These are phyloP conservation scores for Luperina nickerlii DNA, from an alignment of 2,888 invertebrate genomes.

Conservation along the genomic window DNA sequence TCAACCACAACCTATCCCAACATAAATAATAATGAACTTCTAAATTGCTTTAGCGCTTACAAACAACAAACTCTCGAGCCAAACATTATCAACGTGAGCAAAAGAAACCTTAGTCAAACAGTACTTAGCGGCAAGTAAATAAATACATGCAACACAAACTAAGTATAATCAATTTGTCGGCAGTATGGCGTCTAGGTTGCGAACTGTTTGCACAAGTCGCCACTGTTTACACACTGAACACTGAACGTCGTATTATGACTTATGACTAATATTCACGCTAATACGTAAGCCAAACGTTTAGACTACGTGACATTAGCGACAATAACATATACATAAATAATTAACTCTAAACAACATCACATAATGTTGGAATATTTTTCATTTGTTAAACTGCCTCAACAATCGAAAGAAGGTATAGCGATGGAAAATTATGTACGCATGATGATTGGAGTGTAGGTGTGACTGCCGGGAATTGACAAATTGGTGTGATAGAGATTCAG, in stretches of 20 bases:
- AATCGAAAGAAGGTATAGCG: constrained; percentile 4
- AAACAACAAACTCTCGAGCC: constrained; percentile 39
- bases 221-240: constrained; percentile 59
- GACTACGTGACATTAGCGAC: constrained; percentile 44
- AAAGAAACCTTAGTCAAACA: constrained; percentile 56
- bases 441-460: constrained; percentile 22
- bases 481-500: constrained; percentile 17
- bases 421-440: constrained; percentile 2
- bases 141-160: constrained; percentile 58
- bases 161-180: constrained; percentile 59
- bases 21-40: constrained; percentile 47
- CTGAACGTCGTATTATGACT: constrained; percentile 51
- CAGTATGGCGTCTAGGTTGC: constrained; percentile 45
- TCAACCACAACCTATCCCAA: constrained; percentile 46
- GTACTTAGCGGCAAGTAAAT: constrained; percentile 55
- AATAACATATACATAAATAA: constrained; percentile 45
- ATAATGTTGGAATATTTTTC: constrained; percentile 9
- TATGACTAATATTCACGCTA: constrained; percentile 59
- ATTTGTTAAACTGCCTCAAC: background rate
- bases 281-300: constrained; percentile 55
- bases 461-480: constrained; percentile 11
- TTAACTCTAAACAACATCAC: constrained; percentile 11
- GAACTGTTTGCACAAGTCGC: constrained; percentile 55
- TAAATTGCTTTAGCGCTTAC: constrained; percentile 31
- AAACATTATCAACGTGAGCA: constrained; percentile 43